Conservation (phyloP, 2,888 invertebrate species). For the Cataglyphis livida region DNA sequence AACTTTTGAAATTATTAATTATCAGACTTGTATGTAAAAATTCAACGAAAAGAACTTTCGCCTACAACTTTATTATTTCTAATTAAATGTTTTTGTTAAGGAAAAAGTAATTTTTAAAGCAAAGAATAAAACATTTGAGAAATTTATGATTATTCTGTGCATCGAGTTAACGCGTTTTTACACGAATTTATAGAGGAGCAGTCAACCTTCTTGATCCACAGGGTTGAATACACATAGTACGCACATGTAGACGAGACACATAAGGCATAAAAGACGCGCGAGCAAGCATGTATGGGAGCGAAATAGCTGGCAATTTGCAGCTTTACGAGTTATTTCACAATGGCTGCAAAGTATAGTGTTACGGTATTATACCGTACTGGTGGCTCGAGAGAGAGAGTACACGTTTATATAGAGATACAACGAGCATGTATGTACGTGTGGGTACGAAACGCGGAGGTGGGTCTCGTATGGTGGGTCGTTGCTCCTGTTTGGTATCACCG, state of each 20-base stretch:
- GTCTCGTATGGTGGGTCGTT: background rate
- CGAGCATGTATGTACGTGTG: background rate
- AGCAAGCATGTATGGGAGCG: constrained; percentile 73
- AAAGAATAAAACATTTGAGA: background rate
- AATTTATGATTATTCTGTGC: background rate
- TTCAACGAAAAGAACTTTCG: background rate
- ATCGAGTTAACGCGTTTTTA: constrained; percentile 6
- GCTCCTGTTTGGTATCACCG: constrained; percentile 25
- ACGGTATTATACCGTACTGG: constrained; percentile 77
- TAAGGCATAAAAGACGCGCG: constrained; percentile 60
- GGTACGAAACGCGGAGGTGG: background rate
- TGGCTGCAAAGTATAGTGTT: constrained; percentile 85
- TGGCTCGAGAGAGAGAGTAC: constrained; percentile 61
- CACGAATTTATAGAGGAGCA: constrained; percentile 23
- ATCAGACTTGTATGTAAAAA: background rate
- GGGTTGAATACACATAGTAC: constrained; percentile 37
- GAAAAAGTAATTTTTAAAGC: background rate
- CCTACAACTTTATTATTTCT: background rate
- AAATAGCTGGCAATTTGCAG: constrained; percentile 85
- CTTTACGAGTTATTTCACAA: constrained; percentile 86
- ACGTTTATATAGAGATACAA: background rate
- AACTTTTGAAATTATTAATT: constrained; percentile 4
- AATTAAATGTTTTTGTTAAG: background rate
- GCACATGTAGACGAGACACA: constrained; percentile 18
- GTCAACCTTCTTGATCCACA: constrained; percentile 41